Base-by-base conservation (phyloP, 2,888 invertebrate genomes). In the Pachymerium ferrugineum region DNA sequence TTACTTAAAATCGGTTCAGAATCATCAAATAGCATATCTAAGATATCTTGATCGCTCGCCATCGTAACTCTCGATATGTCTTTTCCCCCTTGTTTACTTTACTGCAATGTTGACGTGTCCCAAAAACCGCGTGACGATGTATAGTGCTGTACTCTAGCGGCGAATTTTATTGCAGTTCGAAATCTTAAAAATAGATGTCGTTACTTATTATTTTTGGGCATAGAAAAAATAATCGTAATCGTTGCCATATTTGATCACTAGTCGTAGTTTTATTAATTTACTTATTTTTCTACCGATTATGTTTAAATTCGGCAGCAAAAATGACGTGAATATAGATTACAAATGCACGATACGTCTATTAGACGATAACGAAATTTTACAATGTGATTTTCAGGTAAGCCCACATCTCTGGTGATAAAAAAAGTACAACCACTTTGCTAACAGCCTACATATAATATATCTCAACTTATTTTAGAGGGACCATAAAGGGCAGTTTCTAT, bases 351-450 rank as follows among this genome's bases (percentile, higher is more conserved):
- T 95, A 80, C 88, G 94, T 80, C 87, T 94, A 78, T 86, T 94
- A 80, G 94, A 94, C 85, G 94, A 94, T 85, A 89, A 91, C 78
- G 94, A 94, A 86, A 90, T 94, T 81, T 86, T 94, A 81, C 92
- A 94, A 86, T 93, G 92, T 83, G 94, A 94, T 87, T 94, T 93
- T 86, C 93, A 93, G 88, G 90, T 91, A 83, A 74, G 77, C 35
- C 14, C 10, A 8, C 35, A 12, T 14, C 35, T 8, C 35, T 35
- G 10, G 25, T n/a, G 30, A 69, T 33, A 12, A 3, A 30, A 8
- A 28, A 4, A 16, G 16, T 29, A 68, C 0, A 31, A 33, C 33
- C 30, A 69, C 69, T 16, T n/a, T 28, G 29, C 68, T 35, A 35
- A 35, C 35, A 8, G 8, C 10, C 35, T 35, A 10, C 35, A 35